phyloP scores from a whole-genome alignment of 2,113 vertebrate genomes.

The Pollachius pollachius region DNA sequence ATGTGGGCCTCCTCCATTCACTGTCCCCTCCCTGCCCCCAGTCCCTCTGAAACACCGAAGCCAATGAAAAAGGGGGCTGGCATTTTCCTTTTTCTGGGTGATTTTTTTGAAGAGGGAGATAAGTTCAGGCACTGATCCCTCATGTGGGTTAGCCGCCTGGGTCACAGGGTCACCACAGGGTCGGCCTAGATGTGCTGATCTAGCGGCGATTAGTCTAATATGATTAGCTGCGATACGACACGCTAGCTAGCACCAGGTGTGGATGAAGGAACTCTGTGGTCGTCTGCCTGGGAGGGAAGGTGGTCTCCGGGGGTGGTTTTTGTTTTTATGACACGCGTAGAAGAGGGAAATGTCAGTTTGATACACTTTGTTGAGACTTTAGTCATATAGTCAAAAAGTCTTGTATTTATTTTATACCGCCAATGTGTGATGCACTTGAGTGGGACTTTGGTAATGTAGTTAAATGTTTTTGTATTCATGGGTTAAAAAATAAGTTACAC shows the following conservation, averaged over 20 bases:
- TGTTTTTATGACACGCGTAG: too few species aligned
- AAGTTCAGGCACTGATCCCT: conserved; percentile 46
- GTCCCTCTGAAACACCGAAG: background rate
- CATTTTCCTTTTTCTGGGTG: background rate
- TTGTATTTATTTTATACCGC: too few species aligned
- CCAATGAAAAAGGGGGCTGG: background rate
- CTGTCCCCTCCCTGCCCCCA: background rate
- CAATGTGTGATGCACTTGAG: too few species aligned
- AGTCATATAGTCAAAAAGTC: too few species aligned
- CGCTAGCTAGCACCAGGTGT: conserved; percentile 58
- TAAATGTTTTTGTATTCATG: too few species aligned
- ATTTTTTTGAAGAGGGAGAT: conserved; percentile 27
- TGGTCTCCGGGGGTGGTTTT: too few species aligned
- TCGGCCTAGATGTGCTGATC: conserved; percentile 58
- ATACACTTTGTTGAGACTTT: too few species aligned
- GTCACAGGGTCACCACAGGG: conserved; percentile 46
- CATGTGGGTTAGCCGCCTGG: conserved; percentile 36
- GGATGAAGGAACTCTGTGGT: conserved; percentile 18
- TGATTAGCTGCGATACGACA: conserved; percentile 59
- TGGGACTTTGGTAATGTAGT: too few species aligned
- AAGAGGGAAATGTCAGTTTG: too few species aligned
- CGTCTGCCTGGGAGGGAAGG: conserved; percentile 6
- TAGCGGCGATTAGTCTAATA: conserved; percentile 59
- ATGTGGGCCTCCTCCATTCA: too few species aligned
- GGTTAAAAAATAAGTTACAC: too few species aligned